These are phyloP conservation scores for Junonia oenone DNA, from an alignment of 2,888 invertebrate genomes.

Conservation along the genomic window DNA sequence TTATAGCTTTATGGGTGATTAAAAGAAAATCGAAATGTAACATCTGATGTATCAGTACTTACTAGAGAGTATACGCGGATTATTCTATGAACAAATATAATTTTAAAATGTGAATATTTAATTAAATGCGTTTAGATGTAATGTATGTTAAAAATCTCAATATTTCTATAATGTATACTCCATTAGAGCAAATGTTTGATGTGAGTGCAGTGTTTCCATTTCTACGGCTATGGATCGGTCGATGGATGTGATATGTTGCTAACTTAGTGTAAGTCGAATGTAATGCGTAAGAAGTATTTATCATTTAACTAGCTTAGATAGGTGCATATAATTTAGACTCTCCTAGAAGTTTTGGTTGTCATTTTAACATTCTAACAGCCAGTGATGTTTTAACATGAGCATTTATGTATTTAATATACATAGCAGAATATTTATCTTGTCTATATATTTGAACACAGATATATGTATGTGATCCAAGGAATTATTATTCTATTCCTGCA, in stretches of 20 bases:
- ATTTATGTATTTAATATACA: constrained; percentile 30
- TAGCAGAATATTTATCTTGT: constrained; percentile 44
- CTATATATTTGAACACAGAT: constrained; percentile 41
- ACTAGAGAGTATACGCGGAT: constrained; percentile 24
- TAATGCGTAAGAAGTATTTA: constrained; percentile 71
- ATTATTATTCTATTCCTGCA: neutral
- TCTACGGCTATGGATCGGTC: constrained; percentile 61
- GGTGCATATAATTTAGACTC: constrained; percentile 55
- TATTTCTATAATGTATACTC: constrained; percentile 26
- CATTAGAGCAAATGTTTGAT: constrained; percentile 27
- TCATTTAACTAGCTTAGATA: constrained; percentile 69
- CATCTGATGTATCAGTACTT: constrained; percentile 29
- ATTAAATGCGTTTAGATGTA: constrained; percentile 13
- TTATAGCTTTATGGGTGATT: constrained; percentile 7
- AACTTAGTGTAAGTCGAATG: constrained; percentile 59
- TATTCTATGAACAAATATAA: constrained; percentile 24
- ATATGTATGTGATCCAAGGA: constrained; percentile 23
- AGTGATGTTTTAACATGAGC: constrained; percentile 9
- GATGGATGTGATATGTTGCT: constrained; percentile 74
- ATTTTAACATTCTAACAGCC: constrained; percentile 46
- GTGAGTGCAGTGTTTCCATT: constrained; percentile 42
- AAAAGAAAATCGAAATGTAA: constrained; percentile 12
- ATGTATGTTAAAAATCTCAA: constrained; percentile 19
- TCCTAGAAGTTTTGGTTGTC: constrained; percentile 56
- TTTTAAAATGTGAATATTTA: constrained; percentile 23